Percentiles rank a stretch among this genome's conserved stretches.
Conservation (phyloP, 1,140 invertebrate genomes). For the Caenorhabditis elegans region DNA sequence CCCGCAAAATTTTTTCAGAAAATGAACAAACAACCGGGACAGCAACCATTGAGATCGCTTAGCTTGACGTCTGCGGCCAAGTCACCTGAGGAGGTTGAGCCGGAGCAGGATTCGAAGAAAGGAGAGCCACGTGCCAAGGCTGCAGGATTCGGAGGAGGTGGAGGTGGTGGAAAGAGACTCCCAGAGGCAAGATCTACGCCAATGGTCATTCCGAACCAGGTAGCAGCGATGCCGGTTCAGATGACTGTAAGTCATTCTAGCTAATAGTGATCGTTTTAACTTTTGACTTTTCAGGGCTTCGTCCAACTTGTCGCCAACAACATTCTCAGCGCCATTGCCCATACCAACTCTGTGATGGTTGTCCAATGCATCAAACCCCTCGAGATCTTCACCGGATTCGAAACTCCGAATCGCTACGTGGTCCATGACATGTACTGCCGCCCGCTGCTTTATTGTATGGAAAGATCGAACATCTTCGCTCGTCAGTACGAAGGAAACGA, state of each 20-base stretch:
- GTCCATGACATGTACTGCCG: too few relatives aligned
- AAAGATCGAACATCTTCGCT: neutral
- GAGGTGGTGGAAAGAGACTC: too few relatives aligned
- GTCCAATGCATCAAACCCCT: neutral
- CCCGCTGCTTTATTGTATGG: neutral
- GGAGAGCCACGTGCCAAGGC: neutral
- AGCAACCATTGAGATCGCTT: neutral
- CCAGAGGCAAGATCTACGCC: neutral
- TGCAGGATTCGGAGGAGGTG: neutral
- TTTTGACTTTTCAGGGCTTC: neutral
- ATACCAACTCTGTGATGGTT: neutral
- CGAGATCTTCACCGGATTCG: too few relatives aligned
- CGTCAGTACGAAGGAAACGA: neutral
- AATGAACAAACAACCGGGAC: neutral
- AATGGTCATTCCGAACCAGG: neutral
- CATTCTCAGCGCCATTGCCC: neutral
- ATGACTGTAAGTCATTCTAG: too few relatives aligned
- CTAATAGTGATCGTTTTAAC: too few relatives aligned
- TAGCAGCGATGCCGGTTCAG: neutral
- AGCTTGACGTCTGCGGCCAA: neutral
- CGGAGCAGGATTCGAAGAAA: neutral
- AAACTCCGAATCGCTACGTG: too few relatives aligned
- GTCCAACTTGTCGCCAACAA: neutral
- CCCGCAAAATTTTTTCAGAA: too few relatives aligned
- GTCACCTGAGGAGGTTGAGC: neutral